Percentiles rank a stretch among this genome's conserved stretches.
These are phyloP conservation scores for Idaea biselata DNA, from an alignment of 2,888 invertebrate species.

Conservation along the genomic window DNA sequence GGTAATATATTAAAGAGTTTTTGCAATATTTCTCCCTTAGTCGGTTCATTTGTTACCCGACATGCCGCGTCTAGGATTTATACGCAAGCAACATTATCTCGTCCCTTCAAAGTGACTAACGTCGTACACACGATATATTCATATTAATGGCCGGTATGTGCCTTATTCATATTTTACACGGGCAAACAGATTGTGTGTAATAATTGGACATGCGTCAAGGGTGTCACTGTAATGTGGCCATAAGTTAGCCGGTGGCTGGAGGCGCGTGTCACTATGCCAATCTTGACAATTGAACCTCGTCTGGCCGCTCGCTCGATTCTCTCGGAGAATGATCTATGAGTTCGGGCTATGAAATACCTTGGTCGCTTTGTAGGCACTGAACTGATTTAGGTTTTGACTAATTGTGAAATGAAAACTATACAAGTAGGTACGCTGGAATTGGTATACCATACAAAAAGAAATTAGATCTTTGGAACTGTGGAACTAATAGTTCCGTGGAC, in stretches of 20 bases:
- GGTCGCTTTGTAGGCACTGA: constrained; percentile 46
- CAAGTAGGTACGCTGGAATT: no score
- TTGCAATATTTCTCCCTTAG: constrained; percentile 70
- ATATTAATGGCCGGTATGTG: constrained; percentile 59
- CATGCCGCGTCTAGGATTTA: constrained; percentile 63
- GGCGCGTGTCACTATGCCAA: constrained; percentile 74
- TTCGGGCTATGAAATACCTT: constrained; percentile 58
- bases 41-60: constrained; percentile 65
- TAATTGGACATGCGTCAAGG: constrained; percentile 78
- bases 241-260: constrained; percentile 66
- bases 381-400: constrained; percentile 20
- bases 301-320: constrained; percentile 35
- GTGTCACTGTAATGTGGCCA: constrained; percentile 73
- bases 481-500: no score
- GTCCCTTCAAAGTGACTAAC: constrained; percentile 67
- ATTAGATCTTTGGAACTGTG: no score
- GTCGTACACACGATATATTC: constrained; percentile 50
- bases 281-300: constrained; percentile 64
- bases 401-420: not conserved
- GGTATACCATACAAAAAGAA: no score
- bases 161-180: constrained; percentile 74
- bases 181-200: constrained; percentile 71
- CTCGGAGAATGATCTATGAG: constrained; percentile 63
- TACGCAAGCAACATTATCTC: constrained; percentile 72
- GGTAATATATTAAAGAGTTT: constrained; percentile 63